Evolutionary conservation across 2,797 vertebrate genomes (phyloP).

Genomic region (Yasuhikotakia modesta): DNA sequence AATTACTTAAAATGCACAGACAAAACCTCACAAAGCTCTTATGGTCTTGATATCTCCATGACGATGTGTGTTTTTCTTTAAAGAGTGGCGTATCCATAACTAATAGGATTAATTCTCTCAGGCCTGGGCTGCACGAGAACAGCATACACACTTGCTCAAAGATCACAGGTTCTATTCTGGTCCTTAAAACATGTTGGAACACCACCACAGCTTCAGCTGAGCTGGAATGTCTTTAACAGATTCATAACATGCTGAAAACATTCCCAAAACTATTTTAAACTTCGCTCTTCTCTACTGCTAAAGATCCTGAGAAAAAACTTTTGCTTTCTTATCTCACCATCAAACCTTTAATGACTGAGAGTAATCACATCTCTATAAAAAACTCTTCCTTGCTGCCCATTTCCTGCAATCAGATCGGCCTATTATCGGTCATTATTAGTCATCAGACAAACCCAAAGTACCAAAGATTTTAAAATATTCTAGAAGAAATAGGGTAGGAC

Average conservation of each 20-base stretch:
- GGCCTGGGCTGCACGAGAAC: slow-evolving; percentile 28
- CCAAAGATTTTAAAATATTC: slow-evolving; percentile 1
- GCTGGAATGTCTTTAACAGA: slow-evolving; percentile 24
- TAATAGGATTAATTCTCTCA: slow-evolving; percentile 47
- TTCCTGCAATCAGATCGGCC: slow-evolving; percentile 28
- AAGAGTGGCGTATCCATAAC: slow-evolving; percentile 42
- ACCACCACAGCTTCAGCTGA: slow-evolving; percentile 3
- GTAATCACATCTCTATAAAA: slow-evolving; percentile 38
- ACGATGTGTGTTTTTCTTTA: slow-evolving; percentile 38
- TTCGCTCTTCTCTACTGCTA: not conserved
- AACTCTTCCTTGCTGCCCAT: slow-evolving; percentile 35
- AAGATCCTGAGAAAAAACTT: not conserved
- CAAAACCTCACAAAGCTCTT: slow-evolving; percentile 19
- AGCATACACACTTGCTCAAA: slow-evolving; percentile 10
- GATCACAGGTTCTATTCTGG: slow-evolving; percentile 25
- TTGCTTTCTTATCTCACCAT: slow-evolving; percentile 8
- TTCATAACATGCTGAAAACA: slow-evolving; percentile 13
- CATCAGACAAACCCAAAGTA: slow-evolving; percentile 2
- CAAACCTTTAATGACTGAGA: slow-evolving; percentile 9
- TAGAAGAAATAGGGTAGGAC: not conserved
- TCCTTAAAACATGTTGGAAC: slow-evolving; percentile 26
- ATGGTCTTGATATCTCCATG: slow-evolving; percentile 35
- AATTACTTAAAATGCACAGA: slow-evolving; percentile 9
- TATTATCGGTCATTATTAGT: slow-evolving; percentile 20
- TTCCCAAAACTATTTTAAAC: slow-evolving; percentile 3